Evolutionary conservation across 2,113 vertebrate genomes (phyloP).

Genomic region (Entelurus aequoreus): DNA sequence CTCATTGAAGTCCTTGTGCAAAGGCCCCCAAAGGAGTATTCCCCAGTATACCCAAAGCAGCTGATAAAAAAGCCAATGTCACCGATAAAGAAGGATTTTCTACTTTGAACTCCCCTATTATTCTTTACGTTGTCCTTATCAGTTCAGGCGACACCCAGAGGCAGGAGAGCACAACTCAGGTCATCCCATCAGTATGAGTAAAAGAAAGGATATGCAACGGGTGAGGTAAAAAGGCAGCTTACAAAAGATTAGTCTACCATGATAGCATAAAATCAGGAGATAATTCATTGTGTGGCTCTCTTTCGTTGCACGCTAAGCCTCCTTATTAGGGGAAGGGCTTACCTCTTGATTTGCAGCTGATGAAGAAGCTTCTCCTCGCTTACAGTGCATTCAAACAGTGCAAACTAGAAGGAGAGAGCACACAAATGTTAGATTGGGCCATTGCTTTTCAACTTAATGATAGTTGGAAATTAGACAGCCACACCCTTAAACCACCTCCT

Average conservation of each 20-base stretch:
- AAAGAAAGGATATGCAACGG: constrained; percentile 28
- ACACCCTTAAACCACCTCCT: constrained; percentile 36
- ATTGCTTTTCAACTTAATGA: constrained; percentile 21
- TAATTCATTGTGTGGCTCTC: constrained; percentile 63
- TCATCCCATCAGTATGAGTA: constrained; percentile 34
- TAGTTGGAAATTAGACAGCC: constrained; percentile 23
- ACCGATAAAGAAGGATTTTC: constrained; percentile 7
- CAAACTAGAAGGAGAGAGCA: constrained; percentile 31
- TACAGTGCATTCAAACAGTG: constrained; percentile 39
- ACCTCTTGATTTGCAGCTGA: constrained; percentile 65
- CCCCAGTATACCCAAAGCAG: constrained; percentile 16
- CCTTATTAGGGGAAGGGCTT: constrained; percentile 61
- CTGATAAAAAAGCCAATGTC: constrained; percentile 20
- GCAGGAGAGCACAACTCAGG: constrained; percentile 24
- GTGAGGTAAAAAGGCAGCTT: constrained; percentile 53
- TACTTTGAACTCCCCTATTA: constrained; percentile 17
- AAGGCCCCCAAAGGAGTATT: constrained; percentile 21
- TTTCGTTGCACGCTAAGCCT: constrained; percentile 62
- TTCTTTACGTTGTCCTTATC: constrained; percentile 25
- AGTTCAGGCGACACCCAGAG: constrained; percentile 29
- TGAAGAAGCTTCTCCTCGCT: constrained; percentile 43
- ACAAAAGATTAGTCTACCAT: constrained; percentile 61
- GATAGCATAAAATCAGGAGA: constrained; percentile 66
- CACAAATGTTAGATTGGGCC: constrained; percentile 45
- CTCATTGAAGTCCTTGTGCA: constrained; percentile 26